Percentiles rank a stretch among this genome's conserved stretches.
Evolutionary conservation across 1,140 invertebrate species (phyloP).

Genomic region (Tetramorium alpestre): DNA sequence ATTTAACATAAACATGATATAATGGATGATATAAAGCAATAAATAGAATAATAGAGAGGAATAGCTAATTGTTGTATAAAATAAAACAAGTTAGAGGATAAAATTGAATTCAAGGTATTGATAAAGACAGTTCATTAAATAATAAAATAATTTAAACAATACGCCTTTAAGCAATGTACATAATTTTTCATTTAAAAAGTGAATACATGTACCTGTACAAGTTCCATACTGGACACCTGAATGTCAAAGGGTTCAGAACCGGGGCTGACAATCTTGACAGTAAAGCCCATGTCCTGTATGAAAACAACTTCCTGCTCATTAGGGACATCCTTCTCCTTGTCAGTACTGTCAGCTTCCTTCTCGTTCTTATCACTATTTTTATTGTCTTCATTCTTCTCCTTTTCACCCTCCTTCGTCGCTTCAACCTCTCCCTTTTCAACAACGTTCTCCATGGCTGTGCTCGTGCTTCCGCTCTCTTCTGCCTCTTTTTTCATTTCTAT

Average conservation of each 20-base stretch:
- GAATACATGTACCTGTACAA: constrained; percentile 90
- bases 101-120: not conserved
- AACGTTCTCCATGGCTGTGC: constrained; percentile 78
- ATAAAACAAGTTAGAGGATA: not conserved
- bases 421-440: constrained; percentile 87
- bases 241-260: constrained; percentile 96
- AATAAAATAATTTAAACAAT: constrained; percentile 12
- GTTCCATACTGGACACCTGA: constrained; percentile 98
- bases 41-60: not conserved
- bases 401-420: constrained; percentile 85
- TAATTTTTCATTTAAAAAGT: not conserved
- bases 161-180: not conserved
- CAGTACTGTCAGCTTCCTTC: constrained; percentile 73
- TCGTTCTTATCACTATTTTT: constrained; percentile 80
- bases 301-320: constrained; percentile 93
- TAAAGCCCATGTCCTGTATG: constrained; percentile 97
- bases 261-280: constrained; percentile 95
- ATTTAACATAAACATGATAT: not conserved
- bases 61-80: not conserved
- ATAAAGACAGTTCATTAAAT: not conserved
- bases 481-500: constrained; percentile 78
- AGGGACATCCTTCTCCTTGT: constrained; percentile 82
- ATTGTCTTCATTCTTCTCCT: constrained; percentile 80
- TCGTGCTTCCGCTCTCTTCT: constrained; percentile 75
- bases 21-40: not conserved